Evolutionary conservation across 2,113 vertebrate genomes (phyloP), one percentile per base, ranked within the genome.

Genomic region (Parotia lawesii): DNA sequence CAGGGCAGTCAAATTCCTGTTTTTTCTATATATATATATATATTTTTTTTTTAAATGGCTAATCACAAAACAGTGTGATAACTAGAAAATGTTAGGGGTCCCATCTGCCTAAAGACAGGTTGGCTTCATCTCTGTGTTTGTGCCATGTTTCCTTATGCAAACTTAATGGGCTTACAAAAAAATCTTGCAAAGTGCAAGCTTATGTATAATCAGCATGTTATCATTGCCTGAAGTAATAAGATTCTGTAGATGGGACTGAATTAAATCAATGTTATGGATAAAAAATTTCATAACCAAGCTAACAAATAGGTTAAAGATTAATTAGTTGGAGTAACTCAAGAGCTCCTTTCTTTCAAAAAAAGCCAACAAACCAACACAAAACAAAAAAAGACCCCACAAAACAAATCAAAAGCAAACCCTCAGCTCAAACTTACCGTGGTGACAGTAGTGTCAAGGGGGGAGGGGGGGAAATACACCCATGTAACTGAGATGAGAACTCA

Each of bases 281-380:
- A 73, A 81, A 73, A 22, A 72, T 72, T 81, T 80, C 15, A 53
- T 83, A 90, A 80, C 47, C 50, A 83, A 76, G 60, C 29, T 70
- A 78, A 60, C 33, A 40, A 31, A 73, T 53, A 94, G 33, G 35
- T 85, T 85, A 80, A 89, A 87, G 44, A 73, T 89, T 89, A 77
- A 79, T 53, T 42, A 31, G 48, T 2, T 77, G 29, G 57, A 88
- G 24, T 58, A 88, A 83, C 31, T 70, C 35, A 15, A 64, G 64
- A 85, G 28, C 11, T 89, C 17, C 15, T 48, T 67, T 57, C 15
- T 77, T 70, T 51, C 33, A 75, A 73, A 75, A 48, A 42, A 57
- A 25, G 6, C 24, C 45, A 57, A 71, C 53, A 50, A 76, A 8
- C 33, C n/a, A 29, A 64, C 48, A 33, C 19, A 58, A 65, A 71